phyloP scores from a whole-genome alignment of 1,140 invertebrate genomes.

The Bilobella aurantiaca region DNA sequence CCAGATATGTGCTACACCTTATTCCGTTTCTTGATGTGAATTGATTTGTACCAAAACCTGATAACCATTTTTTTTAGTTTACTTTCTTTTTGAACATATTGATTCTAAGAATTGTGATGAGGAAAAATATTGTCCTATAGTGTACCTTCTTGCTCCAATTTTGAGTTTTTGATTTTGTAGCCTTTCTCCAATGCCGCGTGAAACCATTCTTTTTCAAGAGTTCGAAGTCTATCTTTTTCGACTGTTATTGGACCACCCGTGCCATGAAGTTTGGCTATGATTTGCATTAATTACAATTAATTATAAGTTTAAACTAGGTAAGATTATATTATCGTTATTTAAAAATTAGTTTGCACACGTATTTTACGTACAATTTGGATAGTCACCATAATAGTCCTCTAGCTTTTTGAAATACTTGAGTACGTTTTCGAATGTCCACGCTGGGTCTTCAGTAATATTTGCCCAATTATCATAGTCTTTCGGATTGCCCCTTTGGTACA shows the following conservation, averaged over 20 bases:
- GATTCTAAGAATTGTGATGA: no score
- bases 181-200: not conserved
- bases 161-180: not conserved
- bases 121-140: no score
- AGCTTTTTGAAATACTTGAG: conserved; percentile 71
- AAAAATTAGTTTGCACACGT: not conserved
- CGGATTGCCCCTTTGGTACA: conserved; percentile 19
- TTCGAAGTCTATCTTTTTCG: not conserved
- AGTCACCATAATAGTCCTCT: conserved; percentile 45
- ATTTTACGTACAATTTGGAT: not conserved
- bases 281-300: not conserved
- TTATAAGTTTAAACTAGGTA: not conserved
- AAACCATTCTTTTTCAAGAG: not conserved
- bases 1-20: not conserved
- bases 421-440: conserved; percentile 40
- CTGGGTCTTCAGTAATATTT: not conserved
- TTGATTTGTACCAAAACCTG: not conserved
- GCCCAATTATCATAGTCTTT: conserved; percentile 23
- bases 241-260: not conserved
- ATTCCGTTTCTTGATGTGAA: not conserved
- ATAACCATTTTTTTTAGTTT: no score
- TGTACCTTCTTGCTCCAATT: no score
- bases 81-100: no score
- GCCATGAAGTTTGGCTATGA: not conserved
- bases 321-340: not conserved